These are phyloP conservation scores for Mormyrus iriodes DNA, from an alignment of 2,113 vertebrate genomes.

Conservation along the genomic window DNA sequence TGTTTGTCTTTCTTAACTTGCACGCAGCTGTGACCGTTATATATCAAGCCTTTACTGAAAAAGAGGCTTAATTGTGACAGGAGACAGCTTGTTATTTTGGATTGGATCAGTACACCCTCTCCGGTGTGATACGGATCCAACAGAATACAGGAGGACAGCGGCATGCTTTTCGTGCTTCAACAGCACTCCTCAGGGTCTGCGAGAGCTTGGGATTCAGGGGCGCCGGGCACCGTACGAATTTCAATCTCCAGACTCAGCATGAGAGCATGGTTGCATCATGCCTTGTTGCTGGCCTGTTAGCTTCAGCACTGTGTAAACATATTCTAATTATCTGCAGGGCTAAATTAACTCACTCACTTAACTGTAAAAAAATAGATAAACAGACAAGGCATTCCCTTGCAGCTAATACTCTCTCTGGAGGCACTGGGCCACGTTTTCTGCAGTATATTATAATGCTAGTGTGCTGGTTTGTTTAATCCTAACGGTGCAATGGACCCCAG, in stretches of 20 bases:
- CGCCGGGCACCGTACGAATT: not conserved
- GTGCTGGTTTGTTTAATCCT: not conserved
- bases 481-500: not conserved
- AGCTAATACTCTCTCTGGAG: not conserved
- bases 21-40: not conserved
- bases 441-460: not conserved
- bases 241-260: not conserved
- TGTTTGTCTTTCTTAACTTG: not conserved
- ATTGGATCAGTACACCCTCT: not conserved
- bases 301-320: conserved; percentile 31
- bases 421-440: not conserved
- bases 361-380: conserved; percentile 26
- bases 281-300: not conserved
- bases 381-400: conserved; percentile 14
- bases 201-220: not conserved
- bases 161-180: not conserved
- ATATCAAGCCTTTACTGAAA: not conserved
- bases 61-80: not conserved
- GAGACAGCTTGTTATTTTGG: not conserved
- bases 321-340: conserved; percentile 39
- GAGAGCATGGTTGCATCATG: not conserved
- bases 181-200: not conserved
- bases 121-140: not conserved
- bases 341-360: conserved; percentile 39
- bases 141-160: not conserved